phyloP scores from a whole-genome alignment of 2,113 vertebrate genomes.

The Taxidea taxus region DNA sequence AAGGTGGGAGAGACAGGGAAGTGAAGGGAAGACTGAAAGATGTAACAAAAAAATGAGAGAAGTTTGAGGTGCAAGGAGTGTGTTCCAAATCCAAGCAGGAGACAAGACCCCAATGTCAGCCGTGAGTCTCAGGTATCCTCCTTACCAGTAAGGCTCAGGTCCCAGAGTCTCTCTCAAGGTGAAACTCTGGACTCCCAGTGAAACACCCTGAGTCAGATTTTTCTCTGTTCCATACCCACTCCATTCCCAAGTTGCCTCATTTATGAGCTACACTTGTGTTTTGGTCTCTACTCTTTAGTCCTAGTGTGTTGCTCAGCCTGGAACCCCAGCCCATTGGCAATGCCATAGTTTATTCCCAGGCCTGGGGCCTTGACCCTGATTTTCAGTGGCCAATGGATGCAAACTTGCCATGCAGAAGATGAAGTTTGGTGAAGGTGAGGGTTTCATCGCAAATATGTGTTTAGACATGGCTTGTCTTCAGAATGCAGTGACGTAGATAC shows the following conservation, averaged over 20 bases:
- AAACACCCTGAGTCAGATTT: background rate
- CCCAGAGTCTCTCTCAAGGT: background rate
- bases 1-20: background rate
- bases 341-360: background rate
- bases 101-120: background rate
- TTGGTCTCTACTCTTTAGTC: background rate
- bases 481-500: background rate
- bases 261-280: background rate
- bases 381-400: background rate
- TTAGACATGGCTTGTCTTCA: background rate
- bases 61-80: background rate
- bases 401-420: background rate
- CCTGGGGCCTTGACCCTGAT: background rate
- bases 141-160: background rate
- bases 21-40: background rate
- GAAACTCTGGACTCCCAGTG: background rate
- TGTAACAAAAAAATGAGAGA: background rate
- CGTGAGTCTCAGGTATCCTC: background rate
- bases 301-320: background rate
- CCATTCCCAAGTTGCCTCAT: background rate
- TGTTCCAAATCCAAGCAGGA: background rate
- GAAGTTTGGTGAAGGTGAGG: background rate
- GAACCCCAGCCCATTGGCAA: background rate
- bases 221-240: background rate
- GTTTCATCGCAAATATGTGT: background rate